Base-by-base conservation (phyloP, 2,888 invertebrate genomes). In the Paralinhomoeus sp. region DNA sequence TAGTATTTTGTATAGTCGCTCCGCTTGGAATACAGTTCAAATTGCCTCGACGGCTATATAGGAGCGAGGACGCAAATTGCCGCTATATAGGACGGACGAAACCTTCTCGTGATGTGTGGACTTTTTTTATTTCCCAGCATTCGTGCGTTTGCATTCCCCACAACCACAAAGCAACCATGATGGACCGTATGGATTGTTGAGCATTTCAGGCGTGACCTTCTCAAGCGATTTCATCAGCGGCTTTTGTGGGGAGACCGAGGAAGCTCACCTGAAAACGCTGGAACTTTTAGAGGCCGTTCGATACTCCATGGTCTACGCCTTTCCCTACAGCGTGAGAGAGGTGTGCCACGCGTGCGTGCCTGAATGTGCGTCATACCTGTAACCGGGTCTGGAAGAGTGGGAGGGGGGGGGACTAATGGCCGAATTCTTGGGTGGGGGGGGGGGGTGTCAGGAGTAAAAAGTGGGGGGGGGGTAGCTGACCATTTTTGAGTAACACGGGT, bases 191-290 rank as follows among this genome's bases (percentile, higher is more conserved):
- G 36, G 20, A 24, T 17, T 35, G 21, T 31, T 17, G 2, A 18
- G 33, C 31, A 27, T 22, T 21, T 3, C 56, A 65, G 67, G 60
- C 49, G 78, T 89, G 20, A 73, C 77, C 0, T 62, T 93, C 12
- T 82, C 85, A 1, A 84, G 82, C 51, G 93, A 93, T 65, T 85
- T 93, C 65, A 93, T 93, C 55, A 80, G 81, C 58, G 93, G 93
- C 0, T 93, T 93, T 67, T 93, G 91, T 64, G 83, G 80, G 0
- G 93, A 93, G 69, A 83, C 82, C 0, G 85, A 89, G 17, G 73
- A 73, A 23, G 83, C 87, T 60, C 91, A 91, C 62, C 63, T 75
- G 47, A 80, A 85, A 49, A 91, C 91, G 0, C 52, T 91, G 9
- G 71, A 75, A 0, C 67, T 93, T 22, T 75, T 93, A 56, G 69